These are phyloP conservation scores for Coleophora deauratella DNA, from an alignment of 2,888 invertebrate species.

Conservation along the genomic window DNA sequence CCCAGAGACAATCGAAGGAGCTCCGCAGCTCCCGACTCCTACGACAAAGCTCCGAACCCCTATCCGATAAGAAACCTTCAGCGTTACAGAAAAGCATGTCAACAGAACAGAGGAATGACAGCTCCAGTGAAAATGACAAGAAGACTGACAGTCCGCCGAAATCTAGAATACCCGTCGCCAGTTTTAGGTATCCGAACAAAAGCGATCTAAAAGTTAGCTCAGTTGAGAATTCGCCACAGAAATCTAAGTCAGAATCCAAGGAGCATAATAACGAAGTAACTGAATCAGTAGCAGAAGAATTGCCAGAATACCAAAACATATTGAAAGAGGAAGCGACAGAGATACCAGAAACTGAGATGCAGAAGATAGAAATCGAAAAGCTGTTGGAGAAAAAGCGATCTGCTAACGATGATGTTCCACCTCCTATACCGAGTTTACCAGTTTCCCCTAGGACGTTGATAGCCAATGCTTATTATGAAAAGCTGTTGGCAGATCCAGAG, in stretches of 20 bases:
- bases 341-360: constrained; percentile 11
- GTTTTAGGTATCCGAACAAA: constrained; percentile 62
- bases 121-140: constrained; percentile 14
- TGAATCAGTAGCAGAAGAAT: constrained; percentile 31
- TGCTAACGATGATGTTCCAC: constrained; percentile 46
- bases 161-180: constrained; percentile 62
- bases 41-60: constrained; percentile 58
- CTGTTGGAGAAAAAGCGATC: constrained; percentile 34
- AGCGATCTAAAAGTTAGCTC: constrained; percentile 43
- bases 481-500: constrained; percentile 82
- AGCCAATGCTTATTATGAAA: constrained; percentile 88
- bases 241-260: constrained; percentile 14
- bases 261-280: constrained; percentile 13
- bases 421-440: constrained; percentile 66
- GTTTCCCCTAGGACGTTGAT: constrained; percentile 57
- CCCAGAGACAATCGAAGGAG: constrained; percentile 57
- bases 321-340: constrained; percentile 23
- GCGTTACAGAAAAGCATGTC: constrained; percentile 55
- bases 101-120: constrained; percentile 46
- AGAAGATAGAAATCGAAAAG: constrained; percentile 24
- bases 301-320: constrained; percentile 60
- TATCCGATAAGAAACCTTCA: constrained; percentile 41
- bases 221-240: constrained; percentile 50
- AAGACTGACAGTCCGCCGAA: constrained; percentile 39
- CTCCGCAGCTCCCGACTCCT: constrained; percentile 45